Conservation (phyloP, 1,140 invertebrate species). For the Brachionus asplanchnoidis region DNA sequence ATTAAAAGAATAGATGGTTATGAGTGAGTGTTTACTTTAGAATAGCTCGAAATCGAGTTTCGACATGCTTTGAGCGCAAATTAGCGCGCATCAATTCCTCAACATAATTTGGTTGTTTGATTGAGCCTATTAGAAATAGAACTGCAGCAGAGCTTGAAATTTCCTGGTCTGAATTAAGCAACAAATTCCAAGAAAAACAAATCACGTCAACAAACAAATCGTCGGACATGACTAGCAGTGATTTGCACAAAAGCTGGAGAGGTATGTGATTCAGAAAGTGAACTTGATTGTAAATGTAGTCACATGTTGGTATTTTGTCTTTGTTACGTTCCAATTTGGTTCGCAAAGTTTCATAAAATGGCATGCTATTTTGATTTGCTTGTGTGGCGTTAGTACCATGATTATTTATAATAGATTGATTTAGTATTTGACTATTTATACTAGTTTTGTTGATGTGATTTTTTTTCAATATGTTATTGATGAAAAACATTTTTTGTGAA, state of each 20-base stretch:
- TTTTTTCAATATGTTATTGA: constrained; percentile 1
- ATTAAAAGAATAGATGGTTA: neutral
- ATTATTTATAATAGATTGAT: neutral
- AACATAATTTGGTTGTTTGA: constrained; percentile 78
- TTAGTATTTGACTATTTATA: neutral
- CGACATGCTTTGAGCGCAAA: constrained; percentile 73
- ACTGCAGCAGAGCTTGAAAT: constrained; percentile 66
- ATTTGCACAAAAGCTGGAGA: constrained; percentile 80
- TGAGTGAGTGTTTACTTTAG: constrained; percentile 62
- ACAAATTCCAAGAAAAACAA: constrained; percentile 84
- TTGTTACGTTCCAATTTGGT: neutral
- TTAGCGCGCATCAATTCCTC: constrained; percentile 79
- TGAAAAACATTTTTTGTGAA: constrained; percentile 37
- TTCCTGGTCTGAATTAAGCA: constrained; percentile 70
- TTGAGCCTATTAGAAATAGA: constrained; percentile 81
- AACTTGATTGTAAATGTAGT: constrained; percentile 26
- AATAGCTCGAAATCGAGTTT: constrained; percentile 71
- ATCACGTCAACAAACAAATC: constrained; percentile 80
- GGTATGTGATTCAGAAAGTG: constrained; percentile 73
- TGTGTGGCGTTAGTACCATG: neutral
- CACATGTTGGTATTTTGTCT: constrained; percentile 10
- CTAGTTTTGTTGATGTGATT: neutral
- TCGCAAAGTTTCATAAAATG: neutral
- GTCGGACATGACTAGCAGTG: constrained; percentile 78
- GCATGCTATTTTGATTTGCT: neutral